These are phyloP conservation scores for Peromyscus aztecus DNA, from an alignment of 2,797 vertebrate species.

Conservation along the genomic window DNA sequence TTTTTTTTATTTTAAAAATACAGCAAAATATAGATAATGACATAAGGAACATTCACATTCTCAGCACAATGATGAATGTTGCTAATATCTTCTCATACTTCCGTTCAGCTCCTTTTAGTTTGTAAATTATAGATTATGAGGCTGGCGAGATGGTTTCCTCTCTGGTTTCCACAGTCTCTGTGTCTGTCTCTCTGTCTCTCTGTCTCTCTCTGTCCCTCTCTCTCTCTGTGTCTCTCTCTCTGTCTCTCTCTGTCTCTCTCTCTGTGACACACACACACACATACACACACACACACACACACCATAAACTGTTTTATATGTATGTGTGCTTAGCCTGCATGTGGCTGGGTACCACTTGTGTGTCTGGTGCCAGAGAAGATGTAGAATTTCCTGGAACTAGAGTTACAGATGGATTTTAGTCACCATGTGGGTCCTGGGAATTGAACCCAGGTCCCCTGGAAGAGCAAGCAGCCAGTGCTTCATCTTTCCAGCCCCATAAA, in stretches of 20 bases:
- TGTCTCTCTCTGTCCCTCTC: too few relatives aligned
- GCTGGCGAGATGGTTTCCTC: background rate
- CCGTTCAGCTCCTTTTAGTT: background rate
- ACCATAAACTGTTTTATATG: background rate
- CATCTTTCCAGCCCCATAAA: background rate
- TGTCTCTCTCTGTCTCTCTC: background rate
- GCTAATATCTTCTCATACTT: slow-evolving; percentile 39
- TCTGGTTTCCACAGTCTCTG: background rate
- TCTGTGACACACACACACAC: background rate
- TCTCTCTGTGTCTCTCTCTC: too few relatives aligned
- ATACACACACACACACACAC: background rate
- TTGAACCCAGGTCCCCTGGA: background rate
- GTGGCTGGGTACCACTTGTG: background rate
- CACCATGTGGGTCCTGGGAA: background rate
- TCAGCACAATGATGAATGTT: background rate
- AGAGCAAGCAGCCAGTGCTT: background rate
- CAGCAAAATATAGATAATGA: slow-evolving; percentile 4
- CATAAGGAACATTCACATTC: background rate
- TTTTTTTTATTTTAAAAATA: slow-evolving; percentile 30
- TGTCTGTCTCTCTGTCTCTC: too few relatives aligned
- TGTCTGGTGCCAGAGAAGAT: background rate
- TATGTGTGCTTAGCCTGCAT: background rate
- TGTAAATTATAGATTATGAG: background rate
- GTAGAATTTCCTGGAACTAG: background rate
- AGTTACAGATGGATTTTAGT: background rate